Percentiles rank a stretch among this genome's conserved stretches.
These are phyloP conservation scores for Bombyx mori DNA, from an alignment of 1,140 invertebrate species.

Conservation along the genomic window DNA sequence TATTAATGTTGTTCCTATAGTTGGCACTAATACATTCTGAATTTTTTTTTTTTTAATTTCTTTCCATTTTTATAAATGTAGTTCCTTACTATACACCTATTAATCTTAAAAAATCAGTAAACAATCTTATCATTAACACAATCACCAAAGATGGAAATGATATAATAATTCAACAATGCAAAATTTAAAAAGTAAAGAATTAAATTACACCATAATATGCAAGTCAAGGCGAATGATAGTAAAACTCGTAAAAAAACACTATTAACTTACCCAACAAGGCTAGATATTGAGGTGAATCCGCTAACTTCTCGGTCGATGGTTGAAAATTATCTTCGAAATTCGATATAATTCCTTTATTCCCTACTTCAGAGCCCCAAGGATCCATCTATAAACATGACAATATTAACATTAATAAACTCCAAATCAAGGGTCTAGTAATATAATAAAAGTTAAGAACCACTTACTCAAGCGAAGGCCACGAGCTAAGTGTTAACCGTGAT, in stretches of 20 bases:
- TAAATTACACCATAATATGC: too few relatives aligned
- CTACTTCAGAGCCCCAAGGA: conserved; percentile 55
- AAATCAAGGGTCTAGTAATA: conserved; percentile 3
- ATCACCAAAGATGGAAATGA: too few relatives aligned
- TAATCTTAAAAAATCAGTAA: too few relatives aligned
- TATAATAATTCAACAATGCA: too few relatives aligned
- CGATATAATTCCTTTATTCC: conserved; percentile 22
- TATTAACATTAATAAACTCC: not conserved
- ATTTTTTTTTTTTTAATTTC: too few relatives aligned
- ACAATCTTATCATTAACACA: too few relatives aligned
- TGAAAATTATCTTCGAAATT: conserved; percentile 61
- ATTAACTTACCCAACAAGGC: conserved; percentile 48
- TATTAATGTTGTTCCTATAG: too few relatives aligned
- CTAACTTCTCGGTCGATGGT: conserved; percentile 38
- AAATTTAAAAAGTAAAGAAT: too few relatives aligned
- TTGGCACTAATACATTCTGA: too few relatives aligned
- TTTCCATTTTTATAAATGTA: too few relatives aligned
- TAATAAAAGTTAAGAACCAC: conserved; percentile 7
- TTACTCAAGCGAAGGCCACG: conserved; percentile 30
- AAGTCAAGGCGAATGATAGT: not conserved
- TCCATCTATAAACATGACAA: conserved; percentile 45
- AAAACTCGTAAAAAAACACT: not conserved
- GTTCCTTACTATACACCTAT: too few relatives aligned
- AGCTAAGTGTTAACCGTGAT: conserved; percentile 17
- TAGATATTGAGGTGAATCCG: conserved; percentile 55